Percentiles rank a stretch among this genome's conserved stretches.
Conservation (phyloP, 2,113 vertebrate genomes). For the Struthio camelus region DNA sequence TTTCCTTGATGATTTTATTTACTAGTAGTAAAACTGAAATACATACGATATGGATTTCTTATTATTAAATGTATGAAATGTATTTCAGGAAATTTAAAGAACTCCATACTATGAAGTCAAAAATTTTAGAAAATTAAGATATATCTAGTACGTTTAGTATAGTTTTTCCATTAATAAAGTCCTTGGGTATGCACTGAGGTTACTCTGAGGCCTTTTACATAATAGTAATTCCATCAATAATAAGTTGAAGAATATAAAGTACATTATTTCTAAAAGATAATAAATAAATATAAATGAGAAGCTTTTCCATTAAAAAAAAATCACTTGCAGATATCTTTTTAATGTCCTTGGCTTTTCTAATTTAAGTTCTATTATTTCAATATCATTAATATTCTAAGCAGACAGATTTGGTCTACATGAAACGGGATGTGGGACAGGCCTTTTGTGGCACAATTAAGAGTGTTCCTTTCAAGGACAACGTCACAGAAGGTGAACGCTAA, state of each 20-base stretch:
- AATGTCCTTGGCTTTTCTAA: constrained; percentile 44
- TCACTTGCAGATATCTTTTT: constrained; percentile 27
- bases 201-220: not conserved
- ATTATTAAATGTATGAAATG: not conserved
- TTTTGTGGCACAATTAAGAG: constrained; percentile 53
- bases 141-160: not conserved
- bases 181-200: not conserved
- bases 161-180: not conserved
- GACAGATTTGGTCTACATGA: constrained; percentile 13
- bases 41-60: not conserved
- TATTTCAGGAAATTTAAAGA: not conserved
- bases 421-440: not conserved
- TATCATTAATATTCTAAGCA: constrained; percentile 62
- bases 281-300: constrained; percentile 33
- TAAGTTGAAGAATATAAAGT: not conserved
- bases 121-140: not conserved
- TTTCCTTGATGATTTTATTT: not conserved
- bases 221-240: constrained; percentile 17
- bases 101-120: not conserved
- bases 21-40: not conserved
- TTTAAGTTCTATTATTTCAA: constrained; percentile 53
- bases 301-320: not conserved
- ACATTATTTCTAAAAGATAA: not conserved
- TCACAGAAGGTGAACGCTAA: constrained; percentile 45
- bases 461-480: constrained; percentile 11